Base-by-base conservation (phyloP, 1,140 invertebrate species). In the Manduca sexta region DNA sequence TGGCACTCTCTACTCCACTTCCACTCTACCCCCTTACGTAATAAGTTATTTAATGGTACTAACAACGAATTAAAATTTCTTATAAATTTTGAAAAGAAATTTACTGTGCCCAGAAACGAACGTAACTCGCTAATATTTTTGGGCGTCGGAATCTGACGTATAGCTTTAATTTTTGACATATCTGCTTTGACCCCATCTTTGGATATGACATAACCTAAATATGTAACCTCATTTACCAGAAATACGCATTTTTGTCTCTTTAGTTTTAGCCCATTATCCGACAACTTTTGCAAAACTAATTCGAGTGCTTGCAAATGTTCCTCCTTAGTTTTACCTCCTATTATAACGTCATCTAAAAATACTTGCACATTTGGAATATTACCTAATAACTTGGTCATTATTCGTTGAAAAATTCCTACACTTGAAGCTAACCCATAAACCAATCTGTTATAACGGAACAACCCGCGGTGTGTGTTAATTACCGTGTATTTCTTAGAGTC, bases 131-230 rank as follows among this genome's bases (percentile, higher is more conserved):
- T 63, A 7, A 77, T 49, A 61, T 70, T 77, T 43, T 17, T 51
- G 18, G 82, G 74, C 26, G 14, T 26, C 0, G 59, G 46, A 3
- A 73, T 52, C 14, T 81, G 64, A 45, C 52, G n/a, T 4, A 88
- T 75, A 17, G 80, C 78, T 16, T 56, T 45, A 7, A 84, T 52
- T 51, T 87, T 87, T 13, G 64, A 53, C 8, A 63, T 56, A 35
- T 69, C 62, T 33, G 64, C 56, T 18, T 63, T 58, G 1, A 86
- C 29, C n/a, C 69, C 69, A 3, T 64, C 10, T 43, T 55, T 52
- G 42, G 56, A 42, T n/a, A 75, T 52, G 11, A 47, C 45, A 41
- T 60, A 69, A 7, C 69, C 64, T 35, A 74, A 34, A 44, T 74
- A 74, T 3, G 41, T 47, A 8, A 74, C 59, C 58, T 62, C 47